phyloP scores from a whole-genome alignment of 53 echinoderm and acorn worm species.

The Paracentrotus lividus region DNA sequence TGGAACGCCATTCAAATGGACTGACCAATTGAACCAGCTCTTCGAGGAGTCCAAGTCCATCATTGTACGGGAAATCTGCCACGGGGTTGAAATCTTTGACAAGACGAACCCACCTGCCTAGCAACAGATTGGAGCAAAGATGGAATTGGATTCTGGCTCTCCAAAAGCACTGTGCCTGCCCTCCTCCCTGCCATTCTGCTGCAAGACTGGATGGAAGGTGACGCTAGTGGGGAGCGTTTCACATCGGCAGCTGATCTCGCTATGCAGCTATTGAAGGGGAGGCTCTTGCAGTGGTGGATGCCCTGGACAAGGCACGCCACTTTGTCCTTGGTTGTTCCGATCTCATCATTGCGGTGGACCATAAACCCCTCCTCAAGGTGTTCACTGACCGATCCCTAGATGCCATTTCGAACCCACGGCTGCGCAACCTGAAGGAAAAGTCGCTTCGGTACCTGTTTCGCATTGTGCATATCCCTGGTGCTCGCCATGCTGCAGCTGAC shows the following conservation, averaged over 20 bases:
- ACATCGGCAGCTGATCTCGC: constrained; percentile 66
- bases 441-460: constrained; percentile 77
- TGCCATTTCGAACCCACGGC: constrained; percentile 66
- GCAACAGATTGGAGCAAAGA: constrained; percentile 60
- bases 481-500: constrained; percentile 68
- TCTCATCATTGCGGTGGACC: constrained; percentile 68
- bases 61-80: constrained; percentile 47
- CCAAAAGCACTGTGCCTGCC: too few species aligned
- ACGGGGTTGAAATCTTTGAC: too few species aligned
- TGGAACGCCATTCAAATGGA: constrained; percentile 66
- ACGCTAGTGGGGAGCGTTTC: background rate
- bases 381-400: background rate
- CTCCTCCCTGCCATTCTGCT: constrained; percentile 18
- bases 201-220: constrained; percentile 57
- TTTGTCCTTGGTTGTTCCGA: constrained; percentile 71
- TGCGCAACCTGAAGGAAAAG: constrained; percentile 84
- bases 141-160: too few species aligned
- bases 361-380: constrained; percentile 69
- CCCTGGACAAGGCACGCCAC: constrained; percentile 66
- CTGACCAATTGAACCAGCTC: background rate
- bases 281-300: constrained; percentile 66
- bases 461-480: constrained; percentile 77
- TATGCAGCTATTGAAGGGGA: constrained; percentile 59
- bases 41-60: constrained; percentile 62
- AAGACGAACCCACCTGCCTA: too few species aligned